These are phyloP conservation scores for Agriotes lineatus DNA, from an alignment of 2,888 invertebrate species.

Conservation along the genomic window DNA sequence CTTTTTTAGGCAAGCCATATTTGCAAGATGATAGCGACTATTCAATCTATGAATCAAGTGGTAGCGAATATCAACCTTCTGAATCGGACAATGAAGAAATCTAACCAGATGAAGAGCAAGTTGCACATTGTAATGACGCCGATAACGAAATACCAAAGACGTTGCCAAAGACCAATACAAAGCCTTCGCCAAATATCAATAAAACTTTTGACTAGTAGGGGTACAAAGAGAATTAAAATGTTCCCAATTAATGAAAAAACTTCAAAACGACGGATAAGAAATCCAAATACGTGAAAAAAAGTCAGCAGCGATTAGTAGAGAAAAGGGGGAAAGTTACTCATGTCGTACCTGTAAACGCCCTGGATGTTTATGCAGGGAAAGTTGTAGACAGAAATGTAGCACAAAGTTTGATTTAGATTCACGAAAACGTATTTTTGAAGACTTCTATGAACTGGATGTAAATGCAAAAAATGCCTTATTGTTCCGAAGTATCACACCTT, in stretches of 20 bases:
- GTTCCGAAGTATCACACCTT: neutral
- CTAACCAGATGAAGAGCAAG: neutral
- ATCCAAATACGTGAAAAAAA: neutral
- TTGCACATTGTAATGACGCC: too few relatives aligned
- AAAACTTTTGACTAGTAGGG: neutral
- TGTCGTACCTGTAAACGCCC: neutral
- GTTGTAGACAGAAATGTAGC: constrained; percentile 7
- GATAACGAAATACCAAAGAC: neutral
- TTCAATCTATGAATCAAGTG: neutral
- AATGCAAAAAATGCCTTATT: neutral
- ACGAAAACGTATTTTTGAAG: neutral
- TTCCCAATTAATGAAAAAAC: neutral
- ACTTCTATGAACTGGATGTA: neutral
- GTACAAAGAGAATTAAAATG: neutral
- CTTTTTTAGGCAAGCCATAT: too few relatives aligned
- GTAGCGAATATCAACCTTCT: neutral
- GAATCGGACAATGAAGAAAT: neutral
- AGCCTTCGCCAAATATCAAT: neutral
- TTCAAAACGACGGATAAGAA: neutral
- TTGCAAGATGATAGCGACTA: too few relatives aligned
- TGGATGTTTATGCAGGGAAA: neutral
- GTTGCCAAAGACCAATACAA: neutral
- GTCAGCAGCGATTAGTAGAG: neutral
- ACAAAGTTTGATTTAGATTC: neutral
- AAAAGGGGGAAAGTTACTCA: neutral